phyloP scores from a whole-genome alignment of 2,113 vertebrate species.

The Solea solea region DNA sequence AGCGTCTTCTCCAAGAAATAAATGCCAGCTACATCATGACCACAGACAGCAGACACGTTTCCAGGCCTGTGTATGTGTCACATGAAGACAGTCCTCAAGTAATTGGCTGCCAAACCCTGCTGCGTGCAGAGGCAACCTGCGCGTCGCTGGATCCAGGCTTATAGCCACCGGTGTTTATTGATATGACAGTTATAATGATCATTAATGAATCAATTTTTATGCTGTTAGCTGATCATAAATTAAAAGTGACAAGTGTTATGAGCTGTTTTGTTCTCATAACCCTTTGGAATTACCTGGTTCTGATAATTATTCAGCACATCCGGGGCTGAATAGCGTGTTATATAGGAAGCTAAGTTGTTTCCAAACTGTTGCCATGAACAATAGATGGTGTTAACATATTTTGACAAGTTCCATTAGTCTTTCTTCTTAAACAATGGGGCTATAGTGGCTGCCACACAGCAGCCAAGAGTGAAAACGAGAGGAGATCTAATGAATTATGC shows the following conservation, averaged over 20 bases:
- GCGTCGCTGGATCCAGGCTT: not conserved
- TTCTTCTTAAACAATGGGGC: constrained; percentile 72
- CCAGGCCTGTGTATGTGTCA: constrained; percentile 51
- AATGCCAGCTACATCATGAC: constrained; percentile 67
- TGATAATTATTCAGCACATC: constrained; percentile 34
- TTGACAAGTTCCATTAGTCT: constrained; percentile 75
- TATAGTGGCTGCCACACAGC: constrained; percentile 58
- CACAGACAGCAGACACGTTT: constrained; percentile 68
- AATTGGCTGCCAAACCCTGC: constrained; percentile 64
- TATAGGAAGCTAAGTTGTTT: constrained; percentile 66
- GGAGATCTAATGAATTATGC: constrained; percentile 80
- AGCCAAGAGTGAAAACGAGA: constrained; percentile 67
- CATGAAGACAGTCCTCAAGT: constrained; percentile 36
- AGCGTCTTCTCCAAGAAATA: constrained; percentile 61
- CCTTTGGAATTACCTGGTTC: constrained; percentile 28
- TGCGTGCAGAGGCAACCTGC: constrained; percentile 11
- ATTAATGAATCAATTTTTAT: constrained; percentile 22
- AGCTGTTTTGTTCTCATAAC: constrained; percentile 31
- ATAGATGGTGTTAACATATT: constrained; percentile 73
- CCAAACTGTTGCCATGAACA: constrained; percentile 71
- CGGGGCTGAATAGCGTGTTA: constrained; percentile 35
- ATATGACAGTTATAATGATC: constrained; percentile 7
- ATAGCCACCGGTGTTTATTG: constrained; percentile 18
- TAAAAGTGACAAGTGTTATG: constrained; percentile 21
- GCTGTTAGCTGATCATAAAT: constrained; percentile 33